Conservation (phyloP, 1,140 invertebrate genomes). For the Drosophila azteca region DNA sequence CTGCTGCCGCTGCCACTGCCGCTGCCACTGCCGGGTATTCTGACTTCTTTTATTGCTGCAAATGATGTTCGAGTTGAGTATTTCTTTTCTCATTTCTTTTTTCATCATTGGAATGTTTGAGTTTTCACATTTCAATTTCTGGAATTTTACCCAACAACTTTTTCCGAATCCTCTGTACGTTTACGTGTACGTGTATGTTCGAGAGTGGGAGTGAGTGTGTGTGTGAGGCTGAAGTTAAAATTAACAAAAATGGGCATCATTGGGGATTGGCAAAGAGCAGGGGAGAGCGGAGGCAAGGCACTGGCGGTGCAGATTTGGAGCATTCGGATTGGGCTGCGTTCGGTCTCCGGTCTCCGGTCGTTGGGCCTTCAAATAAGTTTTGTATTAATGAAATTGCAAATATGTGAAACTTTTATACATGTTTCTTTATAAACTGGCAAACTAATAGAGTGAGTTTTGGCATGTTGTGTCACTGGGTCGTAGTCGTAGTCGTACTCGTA, state of each 20-base stretch:
- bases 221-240: constrained; percentile 64
- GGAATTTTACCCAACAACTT: constrained; percentile 66
- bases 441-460: constrained; percentile 81
- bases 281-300: too few species aligned
- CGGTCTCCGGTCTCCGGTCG: constrained; percentile 11
- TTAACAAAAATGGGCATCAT: constrained; percentile 67
- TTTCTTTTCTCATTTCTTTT: constrained; percentile 41
- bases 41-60: constrained; percentile 71
- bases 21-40: constrained; percentile 52
- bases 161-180: constrained; percentile 24
- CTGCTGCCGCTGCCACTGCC: background rate
- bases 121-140: constrained; percentile 82
- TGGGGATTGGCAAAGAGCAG: background rate
- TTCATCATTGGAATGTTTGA: constrained; percentile 74
- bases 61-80: constrained; percentile 75
- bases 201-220: constrained; percentile 6
- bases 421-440: constrained; percentile 82
- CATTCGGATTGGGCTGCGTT: constrained; percentile 1
- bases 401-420: constrained; percentile 77
- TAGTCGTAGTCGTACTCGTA: constrained; percentile 2
- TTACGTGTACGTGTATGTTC: too few species aligned
- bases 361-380: constrained; percentile 68
- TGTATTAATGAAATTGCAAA: constrained; percentile 82
- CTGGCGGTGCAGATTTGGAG: too few species aligned
- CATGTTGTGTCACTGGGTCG: constrained; percentile 66